Evolutionary conservation across 2,113 vertebrate species (phyloP), one percentile per base, ranked within the genome.

Genomic region (Pelecanus crispus): DNA sequence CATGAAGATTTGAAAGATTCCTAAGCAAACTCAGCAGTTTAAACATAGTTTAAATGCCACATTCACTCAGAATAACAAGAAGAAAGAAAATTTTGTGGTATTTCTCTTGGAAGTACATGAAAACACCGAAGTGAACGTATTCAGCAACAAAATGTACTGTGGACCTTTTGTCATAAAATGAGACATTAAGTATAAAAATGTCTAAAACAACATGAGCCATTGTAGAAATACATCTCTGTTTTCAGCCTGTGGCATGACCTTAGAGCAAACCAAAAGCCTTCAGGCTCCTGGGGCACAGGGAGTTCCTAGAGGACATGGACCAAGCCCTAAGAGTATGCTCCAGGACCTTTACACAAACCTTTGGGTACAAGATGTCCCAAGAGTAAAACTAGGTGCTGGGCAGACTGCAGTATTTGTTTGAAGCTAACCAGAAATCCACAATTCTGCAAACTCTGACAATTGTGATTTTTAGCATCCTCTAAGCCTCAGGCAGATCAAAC

Each of bases 61-160:
- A 92, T 91, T 97, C 86, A 78, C 94, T 95, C 94, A 80, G 92
- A 98, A 95, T 96, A 97, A 93, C 86, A 97, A 95, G 88, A 94
- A 93, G 93, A 95, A 95, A 96, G 81, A 97, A 97, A 97, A 95
- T 55, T 38, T 70, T 93, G 97, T 88, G 97, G 95, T 97, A 95
- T 98, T 98, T 96, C 91, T 97, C 88, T 97, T 98, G 98, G 98
- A 98, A 97, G 66, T 88, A 86, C 77, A 95, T 94, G 68, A 97
- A 97, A 97, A 97, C 55, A 86, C 56, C 10, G 3, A 95, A 94
- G 65, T 59, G 75, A 95, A 97, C 75, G 78, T 73, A 97, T 88
- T 92, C 90, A 94, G 91, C 85, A 97, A 96, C 94, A 96, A 95
- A 97, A 97, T 47, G 86, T 87, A 88, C 80, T 78, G 31, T 4